Evolutionary conservation across 2,888 invertebrate species (phyloP).

Genomic region (Molanna angustata): DNA sequence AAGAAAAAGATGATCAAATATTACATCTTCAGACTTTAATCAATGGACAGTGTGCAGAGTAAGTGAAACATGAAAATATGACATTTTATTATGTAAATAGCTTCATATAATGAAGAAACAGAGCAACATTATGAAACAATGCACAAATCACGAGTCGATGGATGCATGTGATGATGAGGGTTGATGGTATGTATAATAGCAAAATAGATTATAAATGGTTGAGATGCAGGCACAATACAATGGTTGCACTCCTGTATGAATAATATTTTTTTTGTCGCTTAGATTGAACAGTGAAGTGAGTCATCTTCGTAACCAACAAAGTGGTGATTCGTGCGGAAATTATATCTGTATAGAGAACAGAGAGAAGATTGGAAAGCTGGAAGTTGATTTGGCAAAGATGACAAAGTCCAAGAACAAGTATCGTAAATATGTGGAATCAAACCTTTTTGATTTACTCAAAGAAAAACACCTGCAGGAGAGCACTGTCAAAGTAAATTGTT

Average conservation of each 20-base stretch:
- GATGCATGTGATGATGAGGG: too few species aligned
- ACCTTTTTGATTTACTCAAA: constrained; percentile 8
- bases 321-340: constrained; percentile 1
- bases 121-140: too few species aligned
- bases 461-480: constrained; percentile 11
- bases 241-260: too few species aligned
- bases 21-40: background rate
- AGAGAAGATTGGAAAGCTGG: background rate
- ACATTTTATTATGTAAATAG: too few species aligned
- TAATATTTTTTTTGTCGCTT: too few species aligned
- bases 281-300: too few species aligned
- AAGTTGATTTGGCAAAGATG: background rate
- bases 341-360: background rate
- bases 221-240: too few species aligned
- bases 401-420: constrained; percentile 9
- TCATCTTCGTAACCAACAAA: too few species aligned
- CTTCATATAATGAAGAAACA: too few species aligned
- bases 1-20: constrained; percentile 5
- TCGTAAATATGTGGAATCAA: constrained; percentile 3
- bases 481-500: background rate
- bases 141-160: too few species aligned
- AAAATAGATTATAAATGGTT: too few species aligned
- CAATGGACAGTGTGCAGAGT: constrained; percentile 3
- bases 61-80: background rate
- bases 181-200: too few species aligned